Evolutionary conservation across 2,888 invertebrate species (phyloP).

Genomic region (Ophion obscuratus): DNA sequence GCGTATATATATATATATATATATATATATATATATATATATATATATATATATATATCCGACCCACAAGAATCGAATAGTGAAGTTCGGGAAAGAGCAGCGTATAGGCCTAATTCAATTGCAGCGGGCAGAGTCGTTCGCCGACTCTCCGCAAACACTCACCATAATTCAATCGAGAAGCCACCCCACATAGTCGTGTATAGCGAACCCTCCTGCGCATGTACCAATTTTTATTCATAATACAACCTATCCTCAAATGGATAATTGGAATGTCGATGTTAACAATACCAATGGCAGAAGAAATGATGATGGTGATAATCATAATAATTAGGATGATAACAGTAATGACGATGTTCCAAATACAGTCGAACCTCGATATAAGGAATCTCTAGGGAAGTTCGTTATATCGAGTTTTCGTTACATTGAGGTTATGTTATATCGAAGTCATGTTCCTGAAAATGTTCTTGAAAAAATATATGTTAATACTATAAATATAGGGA

Average conservation of each 20-base stretch:
- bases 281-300: neutral
- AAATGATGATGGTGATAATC: neutral
- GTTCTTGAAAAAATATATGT: too few relatives aligned
- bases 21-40: neutral
- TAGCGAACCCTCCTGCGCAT: slow-evolving; percentile 60
- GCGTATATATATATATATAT: neutral
- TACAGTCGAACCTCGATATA: too few relatives aligned
- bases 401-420: too few relatives aligned
- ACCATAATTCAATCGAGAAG: slow-evolving; percentile 83
- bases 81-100: slow-evolving; percentile 40
- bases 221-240: slow-evolving; percentile 30
- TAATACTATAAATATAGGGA: too few relatives aligned
- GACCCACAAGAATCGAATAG: slow-evolving; percentile 45
- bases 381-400: too few relatives aligned
- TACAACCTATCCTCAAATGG: neutral
- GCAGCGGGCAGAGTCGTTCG: slow-evolving; percentile 71
- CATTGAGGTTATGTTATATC: too few relatives aligned
- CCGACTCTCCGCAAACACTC: slow-evolving; percentile 83
- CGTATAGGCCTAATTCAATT: slow-evolving; percentile 81
- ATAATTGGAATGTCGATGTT: slow-evolving; percentile 1
- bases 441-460: too few relatives aligned
- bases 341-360: neutral
- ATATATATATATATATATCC: too few relatives aligned
- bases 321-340: neutral
- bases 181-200: slow-evolving; percentile 61